Conservation (phyloP, 2,113 vertebrate species). For the Monarcha castaneiventris region DNA sequence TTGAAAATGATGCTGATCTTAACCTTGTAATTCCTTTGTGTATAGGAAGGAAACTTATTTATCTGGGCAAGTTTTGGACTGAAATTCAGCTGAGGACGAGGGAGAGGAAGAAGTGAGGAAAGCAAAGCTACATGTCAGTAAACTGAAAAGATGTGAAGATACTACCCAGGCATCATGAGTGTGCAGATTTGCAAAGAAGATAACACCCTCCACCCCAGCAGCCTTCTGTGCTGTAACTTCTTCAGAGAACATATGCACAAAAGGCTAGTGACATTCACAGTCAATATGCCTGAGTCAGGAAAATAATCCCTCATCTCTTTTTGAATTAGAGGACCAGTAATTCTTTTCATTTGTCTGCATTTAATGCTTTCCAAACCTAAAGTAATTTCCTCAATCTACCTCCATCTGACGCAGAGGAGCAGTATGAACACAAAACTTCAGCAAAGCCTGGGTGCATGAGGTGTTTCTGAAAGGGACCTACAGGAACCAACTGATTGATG, state of each 20-base stretch:
- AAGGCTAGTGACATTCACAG: background rate
- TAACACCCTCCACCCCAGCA: background rate
- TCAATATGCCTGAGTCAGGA: background rate
- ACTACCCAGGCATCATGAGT: background rate
- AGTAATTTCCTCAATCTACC: background rate
- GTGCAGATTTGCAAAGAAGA: background rate
- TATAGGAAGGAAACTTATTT: background rate
- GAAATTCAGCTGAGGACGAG: background rate
- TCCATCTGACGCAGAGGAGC: background rate
- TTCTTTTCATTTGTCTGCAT: background rate
- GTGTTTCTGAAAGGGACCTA: background rate
- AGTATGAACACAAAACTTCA: background rate
- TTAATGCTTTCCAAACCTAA: background rate
- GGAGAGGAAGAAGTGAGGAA: background rate
- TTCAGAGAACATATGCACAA: background rate
- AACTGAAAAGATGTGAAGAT: background rate
- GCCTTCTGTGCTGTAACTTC: background rate
- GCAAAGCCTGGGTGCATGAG: background rate
- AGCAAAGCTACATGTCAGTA: background rate
- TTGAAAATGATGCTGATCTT: background rate
- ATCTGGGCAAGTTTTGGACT: background rate
- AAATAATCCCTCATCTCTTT: background rate
- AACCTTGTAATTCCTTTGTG: background rate
- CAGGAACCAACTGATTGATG: rapidly evolving
- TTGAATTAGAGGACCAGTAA: background rate